Evolutionary conservation across 1,140 invertebrate genomes (phyloP), one percentile per base, ranked within the genome.

Genomic region (Kradibia gibbosae): DNA sequence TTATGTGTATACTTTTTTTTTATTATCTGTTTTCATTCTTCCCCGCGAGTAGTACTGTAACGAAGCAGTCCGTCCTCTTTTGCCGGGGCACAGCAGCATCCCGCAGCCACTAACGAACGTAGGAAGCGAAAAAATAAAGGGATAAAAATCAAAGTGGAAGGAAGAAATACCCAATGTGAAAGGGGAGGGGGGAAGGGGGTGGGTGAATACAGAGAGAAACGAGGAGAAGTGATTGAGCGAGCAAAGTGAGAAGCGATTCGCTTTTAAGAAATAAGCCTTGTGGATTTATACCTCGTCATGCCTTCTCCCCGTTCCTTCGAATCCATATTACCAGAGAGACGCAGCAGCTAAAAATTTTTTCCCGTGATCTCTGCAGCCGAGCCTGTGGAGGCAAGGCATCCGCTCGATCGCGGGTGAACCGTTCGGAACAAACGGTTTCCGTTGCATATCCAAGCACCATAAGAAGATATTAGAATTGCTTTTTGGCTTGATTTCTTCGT

Each of bases 241-340:
- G 25, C 20, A 31, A 71, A 67, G 62, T 67, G 42, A 48, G 34
- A 71, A 71, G 25, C 25, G 70, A 71, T 71, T 71, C 42, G 70
- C 25, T 48, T 71, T 71, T 71, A 71, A 74, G 50, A n/a, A 74
- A 11, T 36, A 36, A 55, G 53, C 25, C 53, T 34, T 42, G 53
- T 60, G 72, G 45, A 72, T 72, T 72, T 55, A 28, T 74, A 57
- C 72, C 31, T 57, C 50, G 72, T 74, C 72, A 74, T 57, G 28
- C 22, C 55, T 36, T 75, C 71, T 73, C 1, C 28, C 13, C 39
- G 42, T 34, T 55, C 28, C 28, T 31, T n/a, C 48, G 28, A 53
- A 34, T 45, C 7, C 42, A 34, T 53, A 53, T 73, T 53, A 17
- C 71, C 42, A 45, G 25, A 34, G 42, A 10, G 34, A 39, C 36